Base-by-base conservation (phyloP, 2,113 vertebrate genomes). In the Neomonachus schauinslandi region DNA sequence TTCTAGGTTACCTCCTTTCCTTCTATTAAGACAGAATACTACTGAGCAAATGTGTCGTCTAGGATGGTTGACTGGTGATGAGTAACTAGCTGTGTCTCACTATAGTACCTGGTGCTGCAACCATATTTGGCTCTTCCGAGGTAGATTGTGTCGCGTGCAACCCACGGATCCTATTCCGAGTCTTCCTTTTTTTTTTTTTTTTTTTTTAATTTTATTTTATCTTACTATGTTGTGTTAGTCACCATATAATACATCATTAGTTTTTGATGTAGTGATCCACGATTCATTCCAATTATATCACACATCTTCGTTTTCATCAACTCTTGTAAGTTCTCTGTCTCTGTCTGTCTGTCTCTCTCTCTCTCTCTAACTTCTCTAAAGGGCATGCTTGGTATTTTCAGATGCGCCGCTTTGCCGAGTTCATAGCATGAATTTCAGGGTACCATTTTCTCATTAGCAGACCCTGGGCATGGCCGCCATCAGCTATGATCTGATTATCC, bases 401-500 rank as follows among this genome's bases (percentile, higher is more conserved):
- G 28, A 39, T 81, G 86, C 7, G 0, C 51, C 4, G 33, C 14
- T 88, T 95, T 98, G 46, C 15, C 0, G 42, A 63, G 55, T 90
- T 96, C 59, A 59, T 14, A 57, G 65, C 28, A 0, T 16, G 26
- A 28, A 2, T 98, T 83, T 24, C 69, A 53, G 77, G 95, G 57
- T 69, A 13, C 2, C 69, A 19, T 97, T 97, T 97, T 97, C 94
- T 91, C 87, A 90, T 81, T 96, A 97, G n/a, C 89, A 16, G 33
- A 87, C 85, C 93, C 55, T 92, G 91, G 89, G 95, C 92, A 19
- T 59, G 86, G 59, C 51, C 81, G 4, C 95, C 61, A 8, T 59
- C 80, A 89, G 89, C 93, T 92, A 33, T 92, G 95, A 79, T 96
- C 87, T 97, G 94, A 94, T 98, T 49, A 95, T 96, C 93, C 97